These are phyloP conservation scores for Chymomyza amoena DNA, from an alignment of 2,888 invertebrate species.

Conservation along the genomic window DNA sequence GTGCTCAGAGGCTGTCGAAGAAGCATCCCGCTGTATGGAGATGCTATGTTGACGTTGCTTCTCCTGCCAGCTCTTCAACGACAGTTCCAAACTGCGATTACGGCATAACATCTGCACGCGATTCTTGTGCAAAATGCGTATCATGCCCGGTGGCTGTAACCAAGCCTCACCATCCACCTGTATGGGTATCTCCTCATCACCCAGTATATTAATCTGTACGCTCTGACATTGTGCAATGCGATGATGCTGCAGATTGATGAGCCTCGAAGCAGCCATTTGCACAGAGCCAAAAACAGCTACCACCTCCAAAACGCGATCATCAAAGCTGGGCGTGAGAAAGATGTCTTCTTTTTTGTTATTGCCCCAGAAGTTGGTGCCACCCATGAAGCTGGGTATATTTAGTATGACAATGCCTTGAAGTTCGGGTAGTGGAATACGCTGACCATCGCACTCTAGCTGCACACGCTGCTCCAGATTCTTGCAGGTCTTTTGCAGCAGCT, in stretches of 20 bases:
- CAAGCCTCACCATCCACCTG: conserved; percentile 99
- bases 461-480: conserved; percentile 97
- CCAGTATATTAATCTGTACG: conserved; percentile 96
- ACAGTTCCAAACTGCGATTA: conserved; percentile 93
- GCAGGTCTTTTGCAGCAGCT: conserved; percentile 92
- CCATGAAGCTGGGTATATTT: conserved; percentile 98
- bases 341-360: conserved; percentile 94
- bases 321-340: conserved; percentile 95
- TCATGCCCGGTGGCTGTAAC: conserved; percentile 98
- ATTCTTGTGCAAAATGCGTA: conserved; percentile 97
- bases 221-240: conserved; percentile 97
- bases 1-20: conserved; percentile 77
- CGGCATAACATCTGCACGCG: conserved; percentile 97
- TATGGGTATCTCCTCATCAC: conserved; percentile 94
- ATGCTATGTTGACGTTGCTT: conserved; percentile 84
- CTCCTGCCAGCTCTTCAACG: conserved; percentile 92
- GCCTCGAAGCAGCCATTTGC: conserved; percentile 97
- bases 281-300: conserved; percentile 98
- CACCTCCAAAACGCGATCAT: conserved; percentile 97
- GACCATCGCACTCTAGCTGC: conserved; percentile 97
- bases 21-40: conserved; percentile 79
- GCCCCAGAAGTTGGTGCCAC: conserved; percentile 99
- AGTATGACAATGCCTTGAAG: conserved; percentile 97
- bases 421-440: conserved; percentile 95
- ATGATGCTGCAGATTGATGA: conserved; percentile 97